phyloP scores from a whole-genome alignment of 2,113 vertebrate genomes.

The Argyrosomus japonicus region DNA sequence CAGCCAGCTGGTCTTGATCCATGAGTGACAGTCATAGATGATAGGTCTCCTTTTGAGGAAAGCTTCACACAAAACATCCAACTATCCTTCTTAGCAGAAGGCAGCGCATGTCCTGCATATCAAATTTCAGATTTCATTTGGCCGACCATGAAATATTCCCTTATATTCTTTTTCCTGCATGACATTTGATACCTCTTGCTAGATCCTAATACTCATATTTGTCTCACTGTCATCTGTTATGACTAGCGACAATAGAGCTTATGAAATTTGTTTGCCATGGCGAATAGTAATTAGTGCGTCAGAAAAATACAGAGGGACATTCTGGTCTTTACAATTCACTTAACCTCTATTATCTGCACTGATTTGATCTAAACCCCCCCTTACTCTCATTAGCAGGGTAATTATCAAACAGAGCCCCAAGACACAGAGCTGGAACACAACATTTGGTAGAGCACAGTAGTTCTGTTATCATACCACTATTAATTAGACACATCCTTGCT shows the following conservation, averaged over 20 bases:
- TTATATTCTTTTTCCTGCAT: slow-evolving; percentile 21
- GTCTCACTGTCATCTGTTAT: slow-evolving; percentile 19
- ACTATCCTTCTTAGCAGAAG: slow-evolving; percentile 7
- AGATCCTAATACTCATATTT: slow-evolving; percentile 12
- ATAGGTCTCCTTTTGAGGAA: slow-evolving; percentile 21
- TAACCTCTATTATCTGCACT: slow-evolving; percentile 61
- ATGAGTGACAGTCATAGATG: slow-evolving; percentile 45
- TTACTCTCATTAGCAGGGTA: slow-evolving; percentile 65
- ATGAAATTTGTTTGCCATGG: slow-evolving; percentile 17
- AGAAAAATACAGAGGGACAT: slow-evolving; percentile 51
- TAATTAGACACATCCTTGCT: slow-evolving; percentile 62
- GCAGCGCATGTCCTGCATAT: slow-evolving; percentile 8
- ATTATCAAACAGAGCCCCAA: slow-evolving; percentile 71
- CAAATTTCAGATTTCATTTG: slow-evolving; percentile 24
- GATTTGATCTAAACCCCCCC: slow-evolving; percentile 53
- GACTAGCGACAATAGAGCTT: slow-evolving; percentile 25
- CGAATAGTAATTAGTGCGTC: slow-evolving; percentile 44
- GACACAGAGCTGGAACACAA: slow-evolving; percentile 48
- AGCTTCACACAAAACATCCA: slow-evolving; percentile 22
- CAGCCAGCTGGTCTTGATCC: slow-evolving; percentile 46
- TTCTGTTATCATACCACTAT: slow-evolving; percentile 50
- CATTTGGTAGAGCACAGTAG: slow-evolving; percentile 41
- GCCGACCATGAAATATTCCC: neutral
- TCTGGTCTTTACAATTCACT: slow-evolving; percentile 64
- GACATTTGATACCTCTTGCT: slow-evolving; percentile 19